Percentiles rank a stretch among this genome's conserved stretches.
These are phyloP conservation scores for Apus apus DNA, from an alignment of 2,113 vertebrate genomes.

Conservation along the genomic window DNA sequence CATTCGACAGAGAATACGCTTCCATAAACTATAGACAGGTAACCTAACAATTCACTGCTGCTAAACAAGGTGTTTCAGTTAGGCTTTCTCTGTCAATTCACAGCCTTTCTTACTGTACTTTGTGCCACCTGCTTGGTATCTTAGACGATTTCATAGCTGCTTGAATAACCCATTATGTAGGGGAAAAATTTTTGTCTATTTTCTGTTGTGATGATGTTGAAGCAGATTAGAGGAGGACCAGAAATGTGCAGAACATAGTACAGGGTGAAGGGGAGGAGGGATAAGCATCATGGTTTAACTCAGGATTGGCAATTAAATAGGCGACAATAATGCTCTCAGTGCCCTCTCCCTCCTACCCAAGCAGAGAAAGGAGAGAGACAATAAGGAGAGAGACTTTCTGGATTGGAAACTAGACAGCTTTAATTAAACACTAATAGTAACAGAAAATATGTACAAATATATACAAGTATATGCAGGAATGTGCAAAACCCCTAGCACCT, in stretches of 20 bases:
- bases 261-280: background rate
- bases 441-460: no score
- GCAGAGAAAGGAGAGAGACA: no score
- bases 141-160: background rate
- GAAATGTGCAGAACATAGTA: background rate
- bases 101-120: background rate
- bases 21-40: background rate
- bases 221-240: background rate
- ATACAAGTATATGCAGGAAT: no score
- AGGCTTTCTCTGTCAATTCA: background rate
- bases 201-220: background rate
- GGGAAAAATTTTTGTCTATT: background rate
- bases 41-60: background rate
- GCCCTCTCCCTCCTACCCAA: no score
- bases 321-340: no score
- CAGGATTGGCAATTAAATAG: no score
- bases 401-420: no score
- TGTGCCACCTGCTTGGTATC: background rate
- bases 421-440: no score
- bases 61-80: accelerated
- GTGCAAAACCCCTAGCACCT: no score
- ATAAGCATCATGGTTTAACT: background rate
- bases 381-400: no score
- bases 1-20: background rate
- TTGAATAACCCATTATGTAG: background rate